These are phyloP conservation scores for Drosophila nigrodunni DNA, from an alignment of 1,140 invertebrate genomes.

Conservation along the genomic window DNA sequence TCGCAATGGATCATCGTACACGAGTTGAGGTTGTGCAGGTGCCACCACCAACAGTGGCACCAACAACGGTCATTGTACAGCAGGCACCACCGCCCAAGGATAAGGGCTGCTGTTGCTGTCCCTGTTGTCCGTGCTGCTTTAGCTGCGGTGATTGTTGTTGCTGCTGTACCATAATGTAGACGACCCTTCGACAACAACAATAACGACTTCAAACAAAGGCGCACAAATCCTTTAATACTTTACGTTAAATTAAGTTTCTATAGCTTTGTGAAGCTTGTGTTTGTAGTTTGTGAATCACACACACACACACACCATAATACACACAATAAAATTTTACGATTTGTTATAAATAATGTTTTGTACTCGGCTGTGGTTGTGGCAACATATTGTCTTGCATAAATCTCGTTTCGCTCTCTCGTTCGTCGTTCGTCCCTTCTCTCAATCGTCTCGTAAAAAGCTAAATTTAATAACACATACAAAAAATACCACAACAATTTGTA, in stretches of 20 bases:
- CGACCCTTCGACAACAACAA: conserved; percentile 19
- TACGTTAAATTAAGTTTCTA: conserved; percentile 81
- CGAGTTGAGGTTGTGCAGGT: conserved; percentile 69
- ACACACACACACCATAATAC: conserved; percentile 35
- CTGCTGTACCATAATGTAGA: conserved; percentile 75
- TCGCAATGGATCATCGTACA: conserved; percentile 64
- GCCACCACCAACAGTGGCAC: conserved; percentile 43
- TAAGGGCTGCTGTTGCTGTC: conserved; percentile 63
- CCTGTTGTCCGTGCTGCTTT: conserved; percentile 67
- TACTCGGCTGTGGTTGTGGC: conserved; percentile 41
- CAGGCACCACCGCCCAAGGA: conserved; percentile 55
- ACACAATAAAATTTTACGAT: conserved; percentile 82
- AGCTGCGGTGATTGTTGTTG: conserved; percentile 69
- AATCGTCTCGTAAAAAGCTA: conserved; percentile 60
- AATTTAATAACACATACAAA: conserved; percentile 66
- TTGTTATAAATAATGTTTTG: conserved; percentile 78
- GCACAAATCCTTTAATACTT: conserved; percentile 64
- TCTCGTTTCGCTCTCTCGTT: conserved; percentile 38
- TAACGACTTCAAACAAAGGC: conserved; percentile 53
- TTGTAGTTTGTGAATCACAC: conserved; percentile 28
- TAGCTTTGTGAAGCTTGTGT: conserved; percentile 36
- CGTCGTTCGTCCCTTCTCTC: not conserved
- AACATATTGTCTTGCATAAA: conserved; percentile 82
- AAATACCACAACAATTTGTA: conserved; percentile 66
- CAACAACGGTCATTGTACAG: conserved; percentile 69